Evolutionary conservation across 2,797 vertebrate species (phyloP).

Genomic region (Huso huso): DNA sequence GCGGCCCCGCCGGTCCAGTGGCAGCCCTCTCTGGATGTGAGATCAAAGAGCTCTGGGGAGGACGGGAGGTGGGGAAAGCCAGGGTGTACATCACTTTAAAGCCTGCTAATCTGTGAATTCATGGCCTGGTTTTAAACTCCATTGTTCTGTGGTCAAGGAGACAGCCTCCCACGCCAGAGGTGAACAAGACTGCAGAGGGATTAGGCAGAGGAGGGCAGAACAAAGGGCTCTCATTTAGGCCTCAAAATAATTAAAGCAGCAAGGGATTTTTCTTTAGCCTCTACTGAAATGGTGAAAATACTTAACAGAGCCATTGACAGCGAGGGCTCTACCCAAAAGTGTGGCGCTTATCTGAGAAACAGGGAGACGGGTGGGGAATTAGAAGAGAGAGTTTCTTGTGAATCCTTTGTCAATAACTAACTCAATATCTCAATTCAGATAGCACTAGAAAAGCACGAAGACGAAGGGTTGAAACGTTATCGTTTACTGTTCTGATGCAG

Average conservation of each 20-base stretch:
- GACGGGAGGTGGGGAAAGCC: neutral
- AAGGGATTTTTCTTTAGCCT: neutral
- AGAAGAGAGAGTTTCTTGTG: neutral
- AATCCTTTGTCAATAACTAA: neutral
- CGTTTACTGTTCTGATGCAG: no score
- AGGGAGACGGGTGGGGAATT: neutral
- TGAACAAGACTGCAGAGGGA: constrained; percentile 1
- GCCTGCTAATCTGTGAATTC: constrained; percentile 27
- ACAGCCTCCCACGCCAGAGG: constrained; percentile 21
- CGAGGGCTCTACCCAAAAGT: neutral
- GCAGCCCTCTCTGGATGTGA: neutral
- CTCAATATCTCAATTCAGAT: no score
- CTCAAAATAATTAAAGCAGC: constrained; percentile 1
- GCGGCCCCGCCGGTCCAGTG: neutral
- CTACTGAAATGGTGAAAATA: neutral
- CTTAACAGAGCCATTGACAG: neutral
- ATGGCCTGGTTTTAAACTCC: constrained; percentile 28
- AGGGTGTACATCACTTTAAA: neutral
- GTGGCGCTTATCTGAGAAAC: neutral
- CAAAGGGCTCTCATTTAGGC: constrained; percentile 1
- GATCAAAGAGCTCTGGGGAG: neutral
- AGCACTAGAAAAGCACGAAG: no score
- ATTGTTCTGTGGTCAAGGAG: constrained; percentile 27
- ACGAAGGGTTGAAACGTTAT: no score
- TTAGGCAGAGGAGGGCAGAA: neutral